Base-by-base conservation (phyloP, 2,888 invertebrate genomes). In the Himalopsyche tibetana region DNA sequence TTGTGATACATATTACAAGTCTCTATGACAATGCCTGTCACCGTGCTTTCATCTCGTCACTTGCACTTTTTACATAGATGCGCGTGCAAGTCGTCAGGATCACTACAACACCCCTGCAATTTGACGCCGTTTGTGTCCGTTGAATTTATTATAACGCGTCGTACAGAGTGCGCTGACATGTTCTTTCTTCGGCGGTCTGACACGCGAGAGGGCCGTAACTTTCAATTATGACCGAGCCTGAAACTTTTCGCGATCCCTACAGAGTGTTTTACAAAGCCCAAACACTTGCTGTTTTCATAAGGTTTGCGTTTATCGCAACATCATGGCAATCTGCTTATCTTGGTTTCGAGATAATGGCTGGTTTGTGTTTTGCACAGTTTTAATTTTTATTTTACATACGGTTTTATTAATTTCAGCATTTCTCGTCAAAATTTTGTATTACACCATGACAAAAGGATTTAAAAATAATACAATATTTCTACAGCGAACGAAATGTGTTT, bases 191-290 rank as follows among this genome's bases (percentile, higher is more conserved):
- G 19, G 45, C n/a, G 81, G 28, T 55, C 63, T 63, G 82, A n/a
- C 56, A 80, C 80, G 55, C 84, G 82, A 79, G 79, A 28, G 63
- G 82, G 45, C 55, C 86, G 80, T 83, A 83, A 83, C 55, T 87
- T 85, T 83, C 83, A 83, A 83, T 87, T 87, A 87, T 56, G 84
- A 80, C n/a, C 45, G 45, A 17, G 81, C 81, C 56, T 74, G 74
- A 74, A 28, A 12, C 4, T 74, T 74, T 74, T 74, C 5, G 74
- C 36, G 28, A 15, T 74, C 74, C 36, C 36, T 74, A 15, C 74
- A 74, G 28, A 36, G 51, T 51, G 51, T 15, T 51, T 51, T 51
- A 51, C 15, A 51, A 51, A 51, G 51, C 5, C 4, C 51, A 51
- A 12, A 51, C 51, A 51, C 51, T 51, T 12, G 15, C 51, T 3